A percentile compares a stretch with the other conserved stretches of the same genome.
These are phyloP conservation scores for Pissodes strobi DNA, from an alignment of 1,140 invertebrate genomes.

Conservation along the genomic window DNA sequence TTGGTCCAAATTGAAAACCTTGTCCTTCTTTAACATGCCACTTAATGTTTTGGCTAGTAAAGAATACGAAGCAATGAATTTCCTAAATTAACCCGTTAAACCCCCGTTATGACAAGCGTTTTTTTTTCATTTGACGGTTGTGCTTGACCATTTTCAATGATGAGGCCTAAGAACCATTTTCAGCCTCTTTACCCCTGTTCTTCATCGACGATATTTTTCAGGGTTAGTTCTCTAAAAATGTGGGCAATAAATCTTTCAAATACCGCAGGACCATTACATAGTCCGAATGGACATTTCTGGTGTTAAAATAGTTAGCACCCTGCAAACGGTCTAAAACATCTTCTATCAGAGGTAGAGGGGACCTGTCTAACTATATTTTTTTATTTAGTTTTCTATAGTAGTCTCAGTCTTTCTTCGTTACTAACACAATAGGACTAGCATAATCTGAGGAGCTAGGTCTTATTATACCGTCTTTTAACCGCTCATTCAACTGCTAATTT, in stretches of 20 bases:
- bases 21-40: slow-evolving; percentile 34
- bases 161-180: slow-evolving; percentile 40
- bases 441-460: slow-evolving; percentile 53
- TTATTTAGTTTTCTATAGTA: slow-evolving; percentile 60
- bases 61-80: slow-evolving; percentile 44
- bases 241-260: slow-evolving; percentile 35
- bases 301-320: no score
- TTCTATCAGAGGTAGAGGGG: slow-evolving; percentile 42
- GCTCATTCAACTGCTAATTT: slow-evolving; percentile 34
- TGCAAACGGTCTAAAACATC: no score
- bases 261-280: slow-evolving; percentile 43
- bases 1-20: slow-evolving; percentile 20
- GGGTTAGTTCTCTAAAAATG: slow-evolving; percentile 42
- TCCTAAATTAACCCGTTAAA: slow-evolving; percentile 49
- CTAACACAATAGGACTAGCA: slow-evolving; percentile 45
- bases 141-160: slow-evolving; percentile 38
- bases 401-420: slow-evolving; percentile 8
- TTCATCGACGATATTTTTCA: slow-evolving; percentile 35
- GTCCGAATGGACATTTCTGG: slow-evolving; percentile 42
- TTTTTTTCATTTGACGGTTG: slow-evolving; percentile 48
- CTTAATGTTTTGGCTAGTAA: slow-evolving; percentile 44
- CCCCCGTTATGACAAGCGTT: slow-evolving; percentile 48
- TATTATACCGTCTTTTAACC: slow-evolving; percentile 39
- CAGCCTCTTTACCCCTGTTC: slow-evolving; percentile 32
- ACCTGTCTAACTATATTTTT: slow-evolving; percentile 47